phyloP scores from a whole-genome alignment of 2,797 vertebrate species.

The Chloroceryle inda region DNA sequence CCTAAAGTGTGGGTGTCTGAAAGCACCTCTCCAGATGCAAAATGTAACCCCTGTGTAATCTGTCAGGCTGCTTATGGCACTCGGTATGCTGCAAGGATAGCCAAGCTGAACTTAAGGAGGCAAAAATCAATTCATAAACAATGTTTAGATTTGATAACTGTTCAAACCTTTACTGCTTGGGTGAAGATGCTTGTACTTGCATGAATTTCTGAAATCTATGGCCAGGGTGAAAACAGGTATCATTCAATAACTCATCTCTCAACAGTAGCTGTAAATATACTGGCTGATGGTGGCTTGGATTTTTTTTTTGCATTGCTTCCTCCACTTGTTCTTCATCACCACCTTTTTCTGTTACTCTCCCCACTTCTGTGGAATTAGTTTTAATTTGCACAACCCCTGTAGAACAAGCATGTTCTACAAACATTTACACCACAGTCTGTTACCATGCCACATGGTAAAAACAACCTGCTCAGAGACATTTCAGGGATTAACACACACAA shows the following conservation, averaged over 20 bases:
- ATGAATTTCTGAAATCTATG: slow-evolving; percentile 45
- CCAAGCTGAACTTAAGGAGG: slow-evolving; percentile 38
- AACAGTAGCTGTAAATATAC: slow-evolving; percentile 36
- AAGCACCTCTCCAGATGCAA: slow-evolving; percentile 2
- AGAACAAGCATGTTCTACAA: not conserved
- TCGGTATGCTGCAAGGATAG: slow-evolving; percentile 54
- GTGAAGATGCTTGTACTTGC: slow-evolving; percentile 48
- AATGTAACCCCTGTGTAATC: not conserved
- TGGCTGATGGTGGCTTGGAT: slow-evolving; percentile 4
- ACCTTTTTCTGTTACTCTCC: slow-evolving; percentile 2
- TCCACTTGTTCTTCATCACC: not conserved
- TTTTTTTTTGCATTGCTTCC: slow-evolving; percentile 30
- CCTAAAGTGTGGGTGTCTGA: not conserved
- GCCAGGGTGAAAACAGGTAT: slow-evolving; percentile 27
- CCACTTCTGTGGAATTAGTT: not conserved
- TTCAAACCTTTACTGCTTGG: slow-evolving; percentile 12
- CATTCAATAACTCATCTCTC: slow-evolving; percentile 61
- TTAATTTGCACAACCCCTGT: slow-evolving; percentile 3
- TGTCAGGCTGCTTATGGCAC: not conserved
- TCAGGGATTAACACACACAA: not conserved
- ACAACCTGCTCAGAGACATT: not conserved
- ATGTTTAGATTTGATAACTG: slow-evolving; percentile 62
- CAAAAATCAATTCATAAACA: slow-evolving; percentile 72
- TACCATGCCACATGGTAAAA: not conserved
- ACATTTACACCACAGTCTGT: not conserved